phyloP scores from a whole-genome alignment of 1,140 invertebrate species.

The Zaprionus ghesquierei region DNA sequence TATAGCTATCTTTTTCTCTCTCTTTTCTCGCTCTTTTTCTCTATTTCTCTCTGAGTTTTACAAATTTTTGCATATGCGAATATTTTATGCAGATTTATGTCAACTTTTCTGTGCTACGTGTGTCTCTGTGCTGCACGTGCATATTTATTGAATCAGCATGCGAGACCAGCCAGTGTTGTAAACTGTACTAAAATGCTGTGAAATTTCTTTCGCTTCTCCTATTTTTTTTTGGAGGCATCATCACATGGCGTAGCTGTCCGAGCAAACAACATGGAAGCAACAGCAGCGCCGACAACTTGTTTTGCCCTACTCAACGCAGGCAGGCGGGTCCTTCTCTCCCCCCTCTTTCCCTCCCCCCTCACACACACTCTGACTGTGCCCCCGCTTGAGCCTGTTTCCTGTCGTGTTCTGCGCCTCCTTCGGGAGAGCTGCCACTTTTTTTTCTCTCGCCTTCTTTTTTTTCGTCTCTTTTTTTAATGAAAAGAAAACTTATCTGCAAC shows the following conservation, averaged over 20 bases:
- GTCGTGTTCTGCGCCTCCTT: conserved; percentile 49
- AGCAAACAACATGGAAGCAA: conserved; percentile 43
- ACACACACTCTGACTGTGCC: not conserved
- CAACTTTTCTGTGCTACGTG: conserved; percentile 67
- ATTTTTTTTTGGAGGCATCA: not conserved
- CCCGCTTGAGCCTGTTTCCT: conserved; percentile 63
- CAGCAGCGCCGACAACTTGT: conserved; percentile 60
- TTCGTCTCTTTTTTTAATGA: conserved; percentile 56
- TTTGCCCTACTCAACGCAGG: conserved; percentile 60
- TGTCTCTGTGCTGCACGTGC: conserved; percentile 46
- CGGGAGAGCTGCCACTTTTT: conserved; percentile 45
- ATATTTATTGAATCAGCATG: conserved; percentile 76
- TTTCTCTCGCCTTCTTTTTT: conserved; percentile 23
- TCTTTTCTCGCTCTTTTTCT: not conserved
- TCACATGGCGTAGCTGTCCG: conserved; percentile 28
- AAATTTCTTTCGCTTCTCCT: not conserved
- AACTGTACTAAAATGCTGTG: conserved; percentile 18
- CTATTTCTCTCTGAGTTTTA: not conserved
- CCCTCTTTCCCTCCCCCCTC: not conserved
- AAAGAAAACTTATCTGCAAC: conserved; percentile 80
- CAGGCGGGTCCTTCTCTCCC: not conserved
- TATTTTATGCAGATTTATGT: conserved; percentile 81
- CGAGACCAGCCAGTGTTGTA: conserved; percentile 46
- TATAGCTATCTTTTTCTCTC: not conserved
- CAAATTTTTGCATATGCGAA: conserved; percentile 69